Base-by-base conservation (phyloP, 1,140 invertebrate species). In the Vanessa atalanta region DNA sequence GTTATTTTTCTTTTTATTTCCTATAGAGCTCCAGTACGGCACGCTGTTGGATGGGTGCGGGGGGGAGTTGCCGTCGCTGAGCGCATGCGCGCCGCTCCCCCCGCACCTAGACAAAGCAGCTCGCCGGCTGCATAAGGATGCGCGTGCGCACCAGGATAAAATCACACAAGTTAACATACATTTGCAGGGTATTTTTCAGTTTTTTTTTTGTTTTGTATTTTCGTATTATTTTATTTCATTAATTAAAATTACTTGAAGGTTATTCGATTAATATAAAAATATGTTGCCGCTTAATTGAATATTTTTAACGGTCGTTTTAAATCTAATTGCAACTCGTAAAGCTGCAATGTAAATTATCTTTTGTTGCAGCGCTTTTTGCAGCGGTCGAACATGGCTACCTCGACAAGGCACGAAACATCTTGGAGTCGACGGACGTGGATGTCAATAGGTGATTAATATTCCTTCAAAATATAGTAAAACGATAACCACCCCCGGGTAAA, bases 321-420 rank as follows among this genome's bases (percentile, higher is more conserved):
- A 20, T 20, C 20, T 0, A 1, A 20, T 20, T 20, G 20, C 20
- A 20, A 31, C 6, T 3, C 3, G 26, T 43, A 43, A 53, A 16
- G 23, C 64, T 48, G 48, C 31, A 53, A 64, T 76, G 50, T 68
- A 64, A 68, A 64, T 48, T 20, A 26, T 79, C 60, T 73, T 86
- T 89, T 93, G 85, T 94, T 95, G 15, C 93, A 97, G 97, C 96
- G 51, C 93, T 98, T n/a, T 98, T 98, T 93, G 96, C 96, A 14
- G 98, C 98, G 1, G 97, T 99, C 4, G 98, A 99, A 93, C 96
- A 98, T 92, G 97, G 97, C 26, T 97, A 99, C 88, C 84, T 98
- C 81, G 98, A 98, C 78, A 97, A 98, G 86, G 97, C 96, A 0
- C 95, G 96, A 78, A 97, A 96, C 43, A 98, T 99, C 83, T 93